Base-by-base conservation (phyloP, 2,797 vertebrate genomes). In the Craterocephalus amniculus region DNA sequence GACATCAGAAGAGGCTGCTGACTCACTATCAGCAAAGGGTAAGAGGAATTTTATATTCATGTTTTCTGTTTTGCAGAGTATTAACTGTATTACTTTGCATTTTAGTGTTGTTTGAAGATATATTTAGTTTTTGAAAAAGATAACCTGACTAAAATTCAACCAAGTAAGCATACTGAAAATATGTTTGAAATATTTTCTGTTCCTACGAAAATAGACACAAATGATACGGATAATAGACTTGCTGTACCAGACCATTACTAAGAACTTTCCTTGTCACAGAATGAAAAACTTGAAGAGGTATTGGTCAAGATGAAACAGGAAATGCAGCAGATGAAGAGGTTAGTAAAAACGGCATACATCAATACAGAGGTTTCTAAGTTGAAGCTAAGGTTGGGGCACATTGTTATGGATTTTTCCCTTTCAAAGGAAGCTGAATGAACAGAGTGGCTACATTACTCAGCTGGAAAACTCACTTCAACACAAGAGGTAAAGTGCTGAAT, bases 11-110 rank as follows among this genome's bases (percentile, higher is more conserved):
- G 72, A 93, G 93, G 72, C 89, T 97, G 22, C n/a, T 95, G 60
- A 36, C 87, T 48, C 83, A 96, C 81, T 93, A 94, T 56, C 92
- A 90, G 82, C 87, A 96, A 83, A 95, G 89, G 94, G 97, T 97
- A 89, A 92, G n/a, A 54, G 80, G 0, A 43, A 0, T 13, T 22
- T 20, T 57, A 32, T 3, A 56, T 56, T 32, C 29, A 31, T 31
- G 35, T 36, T 36, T 36, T 36, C 35, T 36, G 4, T 36, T 12
- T 36, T 9, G 35, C 13, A 13, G 35, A 36, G 12, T 12, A 36
- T 35, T 36, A 36, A 13, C 35, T 36, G 24, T 18, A 18, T 45
- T 24, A 18, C 14, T 63, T 45, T 63, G 9, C 14, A 22, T 22
- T 22, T 49, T 22, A 49, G 9, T 22, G n/a, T 11, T 49, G 45